These are phyloP conservation scores for Lasius platythorax DNA, from an alignment of 2,888 invertebrate genomes.

Conservation along the genomic window DNA sequence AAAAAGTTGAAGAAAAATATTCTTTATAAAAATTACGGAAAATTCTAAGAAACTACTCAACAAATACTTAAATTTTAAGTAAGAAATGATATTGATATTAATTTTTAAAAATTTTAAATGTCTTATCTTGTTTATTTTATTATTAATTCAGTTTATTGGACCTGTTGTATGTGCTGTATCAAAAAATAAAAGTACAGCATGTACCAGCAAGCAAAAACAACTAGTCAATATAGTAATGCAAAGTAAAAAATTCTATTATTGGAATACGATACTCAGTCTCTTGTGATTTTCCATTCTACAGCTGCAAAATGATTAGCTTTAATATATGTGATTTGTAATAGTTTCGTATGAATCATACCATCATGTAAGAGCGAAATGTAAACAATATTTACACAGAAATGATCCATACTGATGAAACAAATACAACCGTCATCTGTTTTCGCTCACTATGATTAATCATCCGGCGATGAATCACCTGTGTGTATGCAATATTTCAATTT, in stretches of 20 bases:
- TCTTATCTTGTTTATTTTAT: background rate
- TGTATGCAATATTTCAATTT: slow-evolving; percentile 1
- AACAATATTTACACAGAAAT: slow-evolving; percentile 13
- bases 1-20: background rate
- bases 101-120: background rate
- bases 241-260: slow-evolving; percentile 3
- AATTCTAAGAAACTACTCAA: background rate
- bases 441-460: slow-evolving; percentile 29
- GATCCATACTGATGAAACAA: slow-evolving; percentile 19
- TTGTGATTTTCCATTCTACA: background rate
- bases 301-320: background rate
- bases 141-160: background rate
- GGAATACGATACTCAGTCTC: background rate
- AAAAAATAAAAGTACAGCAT: background rate
- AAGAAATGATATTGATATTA: background rate
- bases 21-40: background rate
- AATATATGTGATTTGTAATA: background rate
- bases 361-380: background rate
- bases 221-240: background rate
- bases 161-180: background rate
- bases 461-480: slow-evolving; percentile 21
- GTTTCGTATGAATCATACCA: slow-evolving; percentile 26
- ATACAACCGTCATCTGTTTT: slow-evolving; percentile 23
- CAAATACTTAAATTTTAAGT: background rate
- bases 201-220: background rate